A percentile compares a stretch with the other conserved stretches of the same genome.
Evolutionary conservation across 1,140 invertebrate genomes (phyloP).

Genomic region (Drosophila insularis): DNA sequence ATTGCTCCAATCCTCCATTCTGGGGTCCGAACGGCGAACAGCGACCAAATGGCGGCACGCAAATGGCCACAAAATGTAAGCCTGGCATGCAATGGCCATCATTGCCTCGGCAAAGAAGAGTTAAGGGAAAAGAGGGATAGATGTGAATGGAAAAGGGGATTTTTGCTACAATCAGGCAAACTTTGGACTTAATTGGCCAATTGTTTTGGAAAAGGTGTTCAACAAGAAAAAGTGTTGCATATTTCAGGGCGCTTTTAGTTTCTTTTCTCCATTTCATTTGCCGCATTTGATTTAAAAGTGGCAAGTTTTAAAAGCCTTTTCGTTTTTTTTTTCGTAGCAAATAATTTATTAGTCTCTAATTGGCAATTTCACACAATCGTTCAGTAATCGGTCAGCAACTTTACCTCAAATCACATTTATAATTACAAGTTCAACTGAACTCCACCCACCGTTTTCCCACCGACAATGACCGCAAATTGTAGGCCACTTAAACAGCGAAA

Average conservation of each 20-base stretch:
- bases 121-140: slow-evolving; percentile 4
- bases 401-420: slow-evolving; percentile 30
- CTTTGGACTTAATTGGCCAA: slow-evolving; percentile 76
- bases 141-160: neutral
- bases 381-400: neutral
- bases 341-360: slow-evolving; percentile 55
- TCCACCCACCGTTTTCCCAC: neutral
- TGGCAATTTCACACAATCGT: slow-evolving; percentile 24
- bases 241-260: slow-evolving; percentile 47
- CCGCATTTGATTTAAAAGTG: slow-evolving; percentile 21
- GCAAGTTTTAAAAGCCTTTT: slow-evolving; percentile 27
- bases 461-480: slow-evolving; percentile 50
- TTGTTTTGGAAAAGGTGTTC: slow-evolving; percentile 66
- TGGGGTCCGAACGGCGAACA: slow-evolving; percentile 14
- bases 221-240: slow-evolving; percentile 69
- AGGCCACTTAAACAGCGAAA: slow-evolving; percentile 55
- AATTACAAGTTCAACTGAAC: slow-evolving; percentile 31
- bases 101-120: slow-evolving; percentile 8
- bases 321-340: slow-evolving; percentile 29
- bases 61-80: slow-evolving; percentile 70
- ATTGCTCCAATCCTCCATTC: neutral
- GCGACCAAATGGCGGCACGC: slow-evolving; percentile 56
- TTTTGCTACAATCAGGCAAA: slow-evolving; percentile 46
- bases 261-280: neutral
- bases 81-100: slow-evolving; percentile 63